Evolutionary conservation across 30 jellyfish, hydroid and myxozoan species (phyloP).

Genomic region (Aurelia sp.): DNA sequence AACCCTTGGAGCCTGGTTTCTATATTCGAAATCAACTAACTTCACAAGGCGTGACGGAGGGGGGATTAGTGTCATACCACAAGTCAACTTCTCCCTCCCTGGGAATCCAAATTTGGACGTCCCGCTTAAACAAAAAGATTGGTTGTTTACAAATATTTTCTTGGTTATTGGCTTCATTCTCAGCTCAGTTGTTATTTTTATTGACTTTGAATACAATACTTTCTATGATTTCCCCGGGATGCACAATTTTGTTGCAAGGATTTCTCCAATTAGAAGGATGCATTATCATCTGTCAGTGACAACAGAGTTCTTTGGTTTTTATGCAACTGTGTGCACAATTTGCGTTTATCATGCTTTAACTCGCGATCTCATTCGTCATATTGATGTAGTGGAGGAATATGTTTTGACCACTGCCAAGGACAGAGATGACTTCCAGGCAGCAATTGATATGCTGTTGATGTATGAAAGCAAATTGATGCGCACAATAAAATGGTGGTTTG

Average conservation of each 20-base stretch:
- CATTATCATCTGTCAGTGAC: constrained; percentile 6
- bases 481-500: constrained; percentile 20
- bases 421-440: constrained; percentile 13
- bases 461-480: constrained; percentile 1
- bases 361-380: neutral
- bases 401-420: neutral
- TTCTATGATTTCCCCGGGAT: constrained; percentile 5
- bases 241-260: neutral
- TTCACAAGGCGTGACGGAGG: neutral
- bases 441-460: neutral
- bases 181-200: neutral
- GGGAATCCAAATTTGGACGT: neutral
- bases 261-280: neutral
- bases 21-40: neutral
- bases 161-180: neutral
- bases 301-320: constrained; percentile 12
- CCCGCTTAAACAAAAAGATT: neutral
- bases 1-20: neutral
- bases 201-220: neutral
- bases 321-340: constrained; percentile 5
- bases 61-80: neutral
- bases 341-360: constrained; percentile 11
- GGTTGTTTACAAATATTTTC: constrained; percentile 11
- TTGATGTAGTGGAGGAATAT: neutral
- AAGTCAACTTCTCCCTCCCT: neutral